phyloP scores from a whole-genome alignment of 2,888 invertebrate species.

The Sarcophaga rosellei region DNA sequence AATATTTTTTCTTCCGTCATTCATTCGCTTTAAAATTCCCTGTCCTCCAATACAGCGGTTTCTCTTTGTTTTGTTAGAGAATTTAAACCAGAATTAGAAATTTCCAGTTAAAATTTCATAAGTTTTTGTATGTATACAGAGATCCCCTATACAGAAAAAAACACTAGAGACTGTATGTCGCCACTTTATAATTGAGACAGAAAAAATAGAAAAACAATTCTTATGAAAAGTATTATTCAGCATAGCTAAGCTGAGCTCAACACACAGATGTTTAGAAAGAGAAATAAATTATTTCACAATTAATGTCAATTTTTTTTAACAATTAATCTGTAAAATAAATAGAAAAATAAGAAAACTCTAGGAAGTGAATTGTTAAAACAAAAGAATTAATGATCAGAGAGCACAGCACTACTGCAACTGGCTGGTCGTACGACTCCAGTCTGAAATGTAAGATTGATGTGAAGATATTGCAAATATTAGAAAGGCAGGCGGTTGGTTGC shows the following conservation, averaged over 20 bases:
- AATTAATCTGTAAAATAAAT: neutral
- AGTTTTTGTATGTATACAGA: neutral
- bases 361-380: constrained; percentile 22
- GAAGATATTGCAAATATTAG: constrained; percentile 9
- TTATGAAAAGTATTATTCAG: neutral
- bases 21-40: neutral
- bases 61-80: neutral
- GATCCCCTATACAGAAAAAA: neutral
- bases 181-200: neutral
- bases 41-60: neutral
- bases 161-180: neutral
- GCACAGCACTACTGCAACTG: neutral
- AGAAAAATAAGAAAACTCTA: neutral
- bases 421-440: neutral
- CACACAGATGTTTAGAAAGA: neutral
- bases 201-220: constrained; percentile 12
- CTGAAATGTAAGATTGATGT: neutral
- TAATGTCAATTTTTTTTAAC: constrained; percentile 9
- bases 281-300: constrained; percentile 29
- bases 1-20: neutral
- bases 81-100: neutral
- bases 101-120: neutral
- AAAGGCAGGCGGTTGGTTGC: constrained; percentile 10
- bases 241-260: neutral
- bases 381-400: constrained; percentile 1